Percentiles rank a stretch among this genome's conserved stretches.
These are phyloP conservation scores for Etheostoma nigrum DNA, from an alignment of 2,797 vertebrate species.

Conservation along the genomic window DNA sequence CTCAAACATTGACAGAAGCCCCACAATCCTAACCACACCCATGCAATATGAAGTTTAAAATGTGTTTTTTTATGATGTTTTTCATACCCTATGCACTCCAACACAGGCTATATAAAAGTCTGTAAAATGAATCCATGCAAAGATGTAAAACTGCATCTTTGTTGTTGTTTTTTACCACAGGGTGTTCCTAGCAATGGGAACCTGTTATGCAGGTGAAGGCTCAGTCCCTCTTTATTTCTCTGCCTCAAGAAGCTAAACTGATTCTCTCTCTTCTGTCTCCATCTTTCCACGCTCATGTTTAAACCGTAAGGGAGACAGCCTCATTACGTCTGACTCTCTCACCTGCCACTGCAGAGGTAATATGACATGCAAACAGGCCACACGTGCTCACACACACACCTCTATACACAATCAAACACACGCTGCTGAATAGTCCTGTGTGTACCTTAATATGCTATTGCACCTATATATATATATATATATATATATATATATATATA, in stretches of 20 bases:
- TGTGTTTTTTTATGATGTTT: conserved; percentile 39
- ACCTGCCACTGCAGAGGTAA: conserved; percentile 74
- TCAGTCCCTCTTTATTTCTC: conserved; percentile 62
- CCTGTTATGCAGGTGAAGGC: conserved; percentile 55
- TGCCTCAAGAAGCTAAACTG: conserved; percentile 63
- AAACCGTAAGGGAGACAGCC: conserved; percentile 77
- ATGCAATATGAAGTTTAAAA: conserved; percentile 13
- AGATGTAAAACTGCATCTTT: conserved; percentile 50
- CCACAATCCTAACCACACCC: background rate
- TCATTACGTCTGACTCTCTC: conserved; percentile 80
- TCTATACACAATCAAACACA: conserved; percentile 38
- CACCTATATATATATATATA: conserved; percentile 1
- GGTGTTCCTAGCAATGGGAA: conserved; percentile 49
- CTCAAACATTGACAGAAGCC: conserved; percentile 7
- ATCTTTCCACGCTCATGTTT: conserved; percentile 82
- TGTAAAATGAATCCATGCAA: conserved; percentile 61
- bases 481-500: background rate
- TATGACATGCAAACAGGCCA: conserved; percentile 69
- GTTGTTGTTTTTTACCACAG: background rate
- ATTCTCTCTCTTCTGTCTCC: conserved; percentile 62
- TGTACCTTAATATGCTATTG: conserved; percentile 54
- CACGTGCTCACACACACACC: conserved; percentile 13
- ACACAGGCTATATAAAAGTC: conserved; percentile 36
- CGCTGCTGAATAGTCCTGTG: conserved; percentile 47
- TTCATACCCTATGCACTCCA: conserved; percentile 34